phyloP scores from a whole-genome alignment of 2,797 vertebrate species.

The Glossophaga mutica region DNA sequence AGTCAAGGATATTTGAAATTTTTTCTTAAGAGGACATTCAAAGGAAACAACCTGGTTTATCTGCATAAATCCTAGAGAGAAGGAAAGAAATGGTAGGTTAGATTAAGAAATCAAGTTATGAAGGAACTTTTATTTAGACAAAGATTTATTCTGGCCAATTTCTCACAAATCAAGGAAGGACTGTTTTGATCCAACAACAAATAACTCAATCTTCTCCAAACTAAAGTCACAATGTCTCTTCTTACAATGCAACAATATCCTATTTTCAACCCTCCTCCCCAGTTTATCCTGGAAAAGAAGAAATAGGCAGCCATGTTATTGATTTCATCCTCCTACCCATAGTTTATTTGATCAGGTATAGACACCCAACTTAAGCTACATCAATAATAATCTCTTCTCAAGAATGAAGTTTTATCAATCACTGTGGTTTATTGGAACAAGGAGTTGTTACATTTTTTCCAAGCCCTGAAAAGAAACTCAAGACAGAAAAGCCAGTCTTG shows the following conservation, averaged over 20 bases:
- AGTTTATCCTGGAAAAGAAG: neutral
- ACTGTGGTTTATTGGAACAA: neutral
- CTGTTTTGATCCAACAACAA: neutral
- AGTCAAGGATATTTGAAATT: neutral
- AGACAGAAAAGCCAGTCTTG: neutral
- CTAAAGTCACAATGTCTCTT: neutral
- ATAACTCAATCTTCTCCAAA: slow-evolving; percentile 8
- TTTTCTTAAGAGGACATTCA: neutral
- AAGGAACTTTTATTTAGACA: neutral
- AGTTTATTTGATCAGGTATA: neutral
- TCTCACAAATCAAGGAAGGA: neutral
- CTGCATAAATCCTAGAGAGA: neutral
- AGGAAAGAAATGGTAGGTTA: neutral
- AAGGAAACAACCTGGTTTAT: neutral
- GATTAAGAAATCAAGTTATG: neutral
- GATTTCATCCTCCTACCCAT: neutral
- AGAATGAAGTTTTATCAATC: neutral
- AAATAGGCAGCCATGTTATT: neutral
- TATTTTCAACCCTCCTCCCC: neutral
- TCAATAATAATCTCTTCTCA: neutral
- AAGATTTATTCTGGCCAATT: neutral
- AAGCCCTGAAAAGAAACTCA: neutral
- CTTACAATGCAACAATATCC: neutral
- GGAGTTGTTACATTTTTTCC: neutral
- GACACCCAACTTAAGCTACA: neutral